Evolutionary conservation across 2,113 vertebrate species (phyloP).

Genomic region (Pygoscelis adeliae): DNA sequence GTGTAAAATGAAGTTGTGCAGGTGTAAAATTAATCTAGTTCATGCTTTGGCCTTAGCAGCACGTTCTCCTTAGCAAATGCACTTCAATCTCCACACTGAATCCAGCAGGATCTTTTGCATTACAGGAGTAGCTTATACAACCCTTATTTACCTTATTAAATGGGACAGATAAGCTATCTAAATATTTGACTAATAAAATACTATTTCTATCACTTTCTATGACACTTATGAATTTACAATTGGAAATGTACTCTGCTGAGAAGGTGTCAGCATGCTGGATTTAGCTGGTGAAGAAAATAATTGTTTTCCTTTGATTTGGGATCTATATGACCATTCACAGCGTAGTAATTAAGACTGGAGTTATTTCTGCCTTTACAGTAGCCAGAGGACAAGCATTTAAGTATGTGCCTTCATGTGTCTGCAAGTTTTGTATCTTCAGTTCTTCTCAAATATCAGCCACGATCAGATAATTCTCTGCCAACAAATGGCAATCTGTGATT

Average conservation of each 20-base stretch:
- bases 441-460: neutral
- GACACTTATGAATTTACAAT: neutral
- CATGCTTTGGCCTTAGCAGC: neutral
- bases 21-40: neutral
- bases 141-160: neutral
- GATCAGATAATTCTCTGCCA: neutral
- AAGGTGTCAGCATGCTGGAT: neutral
- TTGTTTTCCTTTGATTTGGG: neutral
- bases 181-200: neutral
- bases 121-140: neutral
- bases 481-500: neutral
- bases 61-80: neutral
- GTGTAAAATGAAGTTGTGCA: neutral
- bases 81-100: neutral
- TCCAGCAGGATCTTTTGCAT: neutral
- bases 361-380: neutral
- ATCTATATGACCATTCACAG: neutral
- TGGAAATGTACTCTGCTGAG: neutral
- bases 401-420: neutral
- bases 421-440: neutral
- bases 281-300: neutral
- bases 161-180: neutral
- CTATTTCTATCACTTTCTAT: neutral
- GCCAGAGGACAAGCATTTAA: neutral
- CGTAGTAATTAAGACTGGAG: neutral